Conservation (phyloP, 2,797 vertebrate species). For the Leptodactylus fallax region DNA sequence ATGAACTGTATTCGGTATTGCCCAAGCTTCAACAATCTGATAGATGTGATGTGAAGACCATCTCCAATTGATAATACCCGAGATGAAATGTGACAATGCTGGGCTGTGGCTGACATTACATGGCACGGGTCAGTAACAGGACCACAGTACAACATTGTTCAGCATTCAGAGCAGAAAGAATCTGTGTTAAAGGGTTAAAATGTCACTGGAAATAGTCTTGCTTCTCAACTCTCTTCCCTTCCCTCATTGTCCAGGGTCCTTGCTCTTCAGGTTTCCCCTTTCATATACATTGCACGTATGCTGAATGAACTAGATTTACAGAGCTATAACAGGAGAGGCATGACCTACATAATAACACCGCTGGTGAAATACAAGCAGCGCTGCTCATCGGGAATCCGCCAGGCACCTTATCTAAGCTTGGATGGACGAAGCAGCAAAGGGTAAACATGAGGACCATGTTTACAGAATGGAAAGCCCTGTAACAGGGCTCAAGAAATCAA, state of each 20-base stretch:
- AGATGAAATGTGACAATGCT: background rate
- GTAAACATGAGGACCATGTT: slow-evolving; percentile 5
- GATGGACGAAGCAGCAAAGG: slow-evolving; percentile 23
- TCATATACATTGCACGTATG: slow-evolving; percentile 42
- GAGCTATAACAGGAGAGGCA: slow-evolving; percentile 58
- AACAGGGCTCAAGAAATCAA: slow-evolving; percentile 25
- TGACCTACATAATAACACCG: slow-evolving; percentile 64
- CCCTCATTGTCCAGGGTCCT: background rate
- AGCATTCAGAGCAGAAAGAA: background rate
- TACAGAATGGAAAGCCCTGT: background rate
- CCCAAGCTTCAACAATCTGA: background rate
- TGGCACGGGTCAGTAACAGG: background rate
- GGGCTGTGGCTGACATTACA: slow-evolving; percentile 13
- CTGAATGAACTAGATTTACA: slow-evolving; percentile 67
- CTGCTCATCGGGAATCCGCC: slow-evolving; percentile 23
- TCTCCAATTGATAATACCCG: background rate
- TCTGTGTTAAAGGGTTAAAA: background rate
- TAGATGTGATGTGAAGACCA: background rate
- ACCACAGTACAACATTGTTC: background rate
- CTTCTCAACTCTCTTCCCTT: slow-evolving; percentile 4
- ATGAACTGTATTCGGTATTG: background rate
- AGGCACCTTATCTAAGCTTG: slow-evolving; percentile 31
- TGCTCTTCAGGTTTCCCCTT: slow-evolving; percentile 33
- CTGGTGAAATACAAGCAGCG: slow-evolving; percentile 53
- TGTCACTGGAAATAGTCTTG: slow-evolving; percentile 3